Conservation (phyloP, 2,113 vertebrate genomes). For the Leptobrachium ailaonicum region DNA sequence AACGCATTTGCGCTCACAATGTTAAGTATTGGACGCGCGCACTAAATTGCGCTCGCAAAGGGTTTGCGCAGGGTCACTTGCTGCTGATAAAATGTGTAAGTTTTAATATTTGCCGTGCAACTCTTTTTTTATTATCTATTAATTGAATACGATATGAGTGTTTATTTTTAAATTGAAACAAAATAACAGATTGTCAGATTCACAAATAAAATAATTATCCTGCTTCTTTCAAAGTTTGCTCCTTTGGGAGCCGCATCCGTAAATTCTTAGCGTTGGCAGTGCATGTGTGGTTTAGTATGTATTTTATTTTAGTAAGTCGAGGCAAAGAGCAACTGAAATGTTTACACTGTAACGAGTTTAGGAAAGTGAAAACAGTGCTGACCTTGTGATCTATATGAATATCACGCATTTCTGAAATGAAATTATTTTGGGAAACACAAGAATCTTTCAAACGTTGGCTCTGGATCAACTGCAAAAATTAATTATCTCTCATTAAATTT, state of each 20-base stretch:
- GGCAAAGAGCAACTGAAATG: conserved; percentile 41
- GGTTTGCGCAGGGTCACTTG: no score
- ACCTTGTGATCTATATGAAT: conserved; percentile 60
- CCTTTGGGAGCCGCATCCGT: conserved; percentile 13
- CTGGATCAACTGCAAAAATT: conserved; percentile 65
- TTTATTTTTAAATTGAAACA: no score
- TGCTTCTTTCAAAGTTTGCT: background rate
- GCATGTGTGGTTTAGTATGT: conserved; percentile 7
- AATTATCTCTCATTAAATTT: conserved; percentile 73
- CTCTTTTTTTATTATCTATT: no score
- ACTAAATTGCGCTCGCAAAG: no score
- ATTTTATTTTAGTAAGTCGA: conserved; percentile 44
- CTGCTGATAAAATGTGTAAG: no score
- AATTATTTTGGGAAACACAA: conserved; percentile 78
- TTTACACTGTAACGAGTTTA: conserved; percentile 53
- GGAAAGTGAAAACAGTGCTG: conserved; percentile 48
- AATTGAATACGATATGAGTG: no score
- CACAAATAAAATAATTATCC: background rate
- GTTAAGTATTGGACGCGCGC: no score
- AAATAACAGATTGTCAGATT: background rate
- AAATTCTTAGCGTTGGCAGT: background rate
- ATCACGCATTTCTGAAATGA: conserved; percentile 66
- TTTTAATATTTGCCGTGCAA: no score
- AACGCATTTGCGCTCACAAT: no score
- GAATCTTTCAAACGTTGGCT: conserved; percentile 70